Percentiles rank a stretch among this genome's conserved stretches.
Evolutionary conservation across 2,113 vertebrate species (phyloP).

Genomic region (Thamnophis sirtalis): DNA sequence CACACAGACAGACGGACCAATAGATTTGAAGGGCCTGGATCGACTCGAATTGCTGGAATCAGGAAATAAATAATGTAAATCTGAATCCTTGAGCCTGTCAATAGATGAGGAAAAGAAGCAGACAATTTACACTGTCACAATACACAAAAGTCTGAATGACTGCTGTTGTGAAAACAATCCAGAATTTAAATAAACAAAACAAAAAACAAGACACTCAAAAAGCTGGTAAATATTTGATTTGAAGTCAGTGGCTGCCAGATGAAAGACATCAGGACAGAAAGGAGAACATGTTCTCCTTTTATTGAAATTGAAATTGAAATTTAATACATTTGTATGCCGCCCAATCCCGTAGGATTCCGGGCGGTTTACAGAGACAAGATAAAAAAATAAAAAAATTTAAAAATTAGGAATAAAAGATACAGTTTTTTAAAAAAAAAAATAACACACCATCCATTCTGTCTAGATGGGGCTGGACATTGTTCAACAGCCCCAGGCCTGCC

Average conservation of each 20-base stretch:
- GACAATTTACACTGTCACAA: neutral
- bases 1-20: neutral
- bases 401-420: too few relatives aligned
- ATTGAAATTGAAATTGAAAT: too few relatives aligned
- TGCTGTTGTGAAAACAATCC: neutral
- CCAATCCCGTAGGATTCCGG: too few relatives aligned
- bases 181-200: neutral
- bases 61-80: neutral
- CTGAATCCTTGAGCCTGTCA: neutral
- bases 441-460: too few relatives aligned
- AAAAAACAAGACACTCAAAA: neutral
- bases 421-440: too few relatives aligned
- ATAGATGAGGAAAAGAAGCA: neutral
- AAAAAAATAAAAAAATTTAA: too few relatives aligned
- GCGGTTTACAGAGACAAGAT: too few relatives aligned
- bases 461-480: too few relatives aligned
- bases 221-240: neutral
- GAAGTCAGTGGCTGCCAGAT: neutral
- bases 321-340: too few relatives aligned
- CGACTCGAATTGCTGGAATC: neutral
- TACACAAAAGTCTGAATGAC: neutral
- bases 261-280: neutral
- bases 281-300: neutral
- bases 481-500: too few relatives aligned
- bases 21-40: neutral